Base-by-base conservation (phyloP, 2,888 invertebrate genomes). In the Tribolium freemani region DNA sequence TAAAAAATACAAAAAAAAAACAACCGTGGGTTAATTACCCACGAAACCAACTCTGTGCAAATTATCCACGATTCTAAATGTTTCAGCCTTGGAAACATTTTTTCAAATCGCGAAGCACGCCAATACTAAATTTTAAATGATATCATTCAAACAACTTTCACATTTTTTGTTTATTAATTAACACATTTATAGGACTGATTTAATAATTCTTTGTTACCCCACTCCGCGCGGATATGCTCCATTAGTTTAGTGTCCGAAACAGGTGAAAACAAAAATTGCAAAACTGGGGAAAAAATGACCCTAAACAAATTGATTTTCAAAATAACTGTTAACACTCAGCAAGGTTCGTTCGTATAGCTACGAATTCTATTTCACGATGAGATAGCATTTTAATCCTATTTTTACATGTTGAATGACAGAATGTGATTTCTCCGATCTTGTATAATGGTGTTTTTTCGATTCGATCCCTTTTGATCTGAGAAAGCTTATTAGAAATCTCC, bases 401-500 rank as follows among this genome's bases (percentile, higher is more conserved):
- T 60, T 61, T 68, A 72, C 67, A 72, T 68, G 60, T 21, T 46
- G 61, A 51, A 67, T 71, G 71, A 60, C 66, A 67, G 70, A 51
- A 57, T 68, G 54, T 50, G 54, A 50, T 72, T 72, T 72, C 72
- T 72, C 72, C 38, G 51, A 20, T 72, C 72, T 51, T 26, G 54
- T 68, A 61, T 61, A 56, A 69, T 60, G 60, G 13, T 46, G 44
- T 20, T 71, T 67, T 54, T 58, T 60, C 54, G 54, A 71, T 50
- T 66, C 46, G 16, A 71, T 71, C 66, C 58, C 64, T 58, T 64
- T 16, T 48, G 50, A 72, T 45, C 54, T 53, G 72, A 72, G 72
- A 72, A 72, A 72, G 68, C 67, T 61, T 53, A 60, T 69, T 69
- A 72, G 71, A 72, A 72, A 68, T 72, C 53, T 72, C 61, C 53